phyloP scores from a whole-genome alignment of 2,113 vertebrate genomes.

The Zosterops japonicus region DNA sequence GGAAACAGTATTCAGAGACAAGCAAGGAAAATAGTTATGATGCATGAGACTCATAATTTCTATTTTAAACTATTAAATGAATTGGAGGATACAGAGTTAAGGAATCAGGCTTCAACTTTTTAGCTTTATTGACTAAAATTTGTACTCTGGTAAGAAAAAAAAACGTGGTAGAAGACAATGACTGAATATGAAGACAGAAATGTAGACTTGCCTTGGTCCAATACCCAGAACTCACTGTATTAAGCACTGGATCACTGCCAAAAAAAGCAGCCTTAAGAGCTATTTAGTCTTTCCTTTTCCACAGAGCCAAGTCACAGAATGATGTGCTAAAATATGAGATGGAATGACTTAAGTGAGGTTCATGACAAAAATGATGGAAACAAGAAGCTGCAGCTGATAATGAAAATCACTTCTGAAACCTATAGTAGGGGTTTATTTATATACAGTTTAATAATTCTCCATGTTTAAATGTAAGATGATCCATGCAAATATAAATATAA shows the following conservation, averaged over 20 bases:
- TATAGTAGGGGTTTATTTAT: neutral
- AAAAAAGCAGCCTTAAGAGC: neutral
- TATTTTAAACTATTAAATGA: neutral
- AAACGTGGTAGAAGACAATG: neutral
- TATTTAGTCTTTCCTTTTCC: neutral
- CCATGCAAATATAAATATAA: too few relatives aligned
- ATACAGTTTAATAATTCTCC: neutral
- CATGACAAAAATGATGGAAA: neutral
- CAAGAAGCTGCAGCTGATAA: constrained; percentile 16
- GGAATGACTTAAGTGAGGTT: neutral
- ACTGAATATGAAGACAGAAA: neutral
- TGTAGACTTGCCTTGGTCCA: neutral
- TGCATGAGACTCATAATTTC: neutral
- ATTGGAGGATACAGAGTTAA: neutral
- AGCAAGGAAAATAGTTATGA: neutral
- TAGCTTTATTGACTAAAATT: neutral
- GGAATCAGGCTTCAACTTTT: neutral
- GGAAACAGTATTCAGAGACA: neutral
- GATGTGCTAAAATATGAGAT: constrained; percentile 19
- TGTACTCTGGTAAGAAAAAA: neutral
- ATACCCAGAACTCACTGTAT: neutral
- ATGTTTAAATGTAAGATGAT: neutral
- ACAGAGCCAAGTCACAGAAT: neutral
- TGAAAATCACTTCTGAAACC: neutral
- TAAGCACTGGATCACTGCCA: constrained; percentile 2